phyloP scores from a whole-genome alignment of 2,888 invertebrate genomes.

The Diaprepes abbreviatus region DNA sequence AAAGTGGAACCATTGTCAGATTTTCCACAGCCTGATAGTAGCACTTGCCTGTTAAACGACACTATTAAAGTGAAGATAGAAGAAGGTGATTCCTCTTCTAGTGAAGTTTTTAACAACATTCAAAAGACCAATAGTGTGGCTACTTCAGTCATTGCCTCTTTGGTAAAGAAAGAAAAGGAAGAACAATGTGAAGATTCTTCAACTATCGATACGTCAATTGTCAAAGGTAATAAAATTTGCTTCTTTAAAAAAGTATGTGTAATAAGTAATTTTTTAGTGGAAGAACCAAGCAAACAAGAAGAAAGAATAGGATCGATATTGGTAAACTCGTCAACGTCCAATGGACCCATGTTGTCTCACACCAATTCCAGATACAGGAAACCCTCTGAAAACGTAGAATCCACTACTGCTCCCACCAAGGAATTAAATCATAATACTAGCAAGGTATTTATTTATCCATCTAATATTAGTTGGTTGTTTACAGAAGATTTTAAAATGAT shows the following conservation, averaged over 20 bases:
- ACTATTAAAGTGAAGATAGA: constrained; percentile 61
- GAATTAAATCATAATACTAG: constrained; percentile 64
- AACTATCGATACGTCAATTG: not conserved
- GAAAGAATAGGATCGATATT: constrained; percentile 65
- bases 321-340: constrained; percentile 65
- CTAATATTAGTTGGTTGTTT: too few relatives aligned
- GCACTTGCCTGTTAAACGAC: constrained; percentile 57
- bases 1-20: constrained; percentile 39
- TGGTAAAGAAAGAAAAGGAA: constrained; percentile 53
- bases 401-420: constrained; percentile 57
- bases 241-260: not conserved
- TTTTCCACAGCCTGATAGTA: constrained; percentile 60
- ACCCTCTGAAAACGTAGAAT: constrained; percentile 58
- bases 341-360: constrained; percentile 66
- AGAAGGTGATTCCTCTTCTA: constrained; percentile 56
- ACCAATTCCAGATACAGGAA: constrained; percentile 64
- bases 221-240: constrained; percentile 23
- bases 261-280: constrained; percentile 43
- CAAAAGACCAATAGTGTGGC: constrained; percentile 62
- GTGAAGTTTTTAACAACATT: constrained; percentile 56
- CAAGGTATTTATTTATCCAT: constrained; percentile 62
- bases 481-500: too few relatives aligned
- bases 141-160: constrained; percentile 64
- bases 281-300: constrained; percentile 53
- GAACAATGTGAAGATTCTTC: constrained; percentile 10